These are phyloP conservation scores for Gadopsis bispinosus DNA, from an alignment of 2,797 vertebrate genomes.

Conservation along the genomic window DNA sequence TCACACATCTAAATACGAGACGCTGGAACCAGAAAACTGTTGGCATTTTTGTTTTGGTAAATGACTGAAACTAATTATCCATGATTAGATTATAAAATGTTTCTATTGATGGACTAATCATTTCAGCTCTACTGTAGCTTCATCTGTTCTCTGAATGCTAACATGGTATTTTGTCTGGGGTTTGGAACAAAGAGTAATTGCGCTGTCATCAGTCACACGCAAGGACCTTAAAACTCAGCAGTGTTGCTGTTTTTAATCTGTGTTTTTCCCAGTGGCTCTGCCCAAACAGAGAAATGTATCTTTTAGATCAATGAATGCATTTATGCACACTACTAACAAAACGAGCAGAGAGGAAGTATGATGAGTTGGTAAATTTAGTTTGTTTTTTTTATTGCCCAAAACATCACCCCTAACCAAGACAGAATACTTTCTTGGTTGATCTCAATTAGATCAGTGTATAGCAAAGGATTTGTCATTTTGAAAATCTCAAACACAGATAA, in stretches of 20 bases:
- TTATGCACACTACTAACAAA: neutral
- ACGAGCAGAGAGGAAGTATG: neutral
- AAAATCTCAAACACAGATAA: conserved; percentile 2
- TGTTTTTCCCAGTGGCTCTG: conserved; percentile 2
- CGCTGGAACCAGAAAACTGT: neutral
- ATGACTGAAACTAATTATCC: neutral
- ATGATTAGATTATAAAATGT: too few relatives aligned
- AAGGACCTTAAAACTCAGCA: neutral
- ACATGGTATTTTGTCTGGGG: neutral
- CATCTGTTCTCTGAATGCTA: neutral
- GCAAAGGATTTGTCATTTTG: neutral
- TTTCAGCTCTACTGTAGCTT: neutral
- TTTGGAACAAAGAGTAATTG: conserved; percentile 2
- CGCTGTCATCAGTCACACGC: neutral
- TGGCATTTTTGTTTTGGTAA: neutral
- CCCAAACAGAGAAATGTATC: neutral
- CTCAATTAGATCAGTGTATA: neutral
- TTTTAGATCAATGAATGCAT: conserved; percentile 6
- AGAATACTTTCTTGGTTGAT: conserved; percentile 16
- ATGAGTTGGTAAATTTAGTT: neutral
- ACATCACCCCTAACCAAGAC: neutral
- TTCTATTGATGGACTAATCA: neutral
- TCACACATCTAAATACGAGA: too few relatives aligned
- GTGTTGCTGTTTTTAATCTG: conserved; percentile 15
- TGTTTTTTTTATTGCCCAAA: neutral